A percentile compares a stretch with the other conserved stretches of the same genome.
Conservation (phyloP, 2,888 invertebrate species). For the Schizotus pectinicornis region DNA sequence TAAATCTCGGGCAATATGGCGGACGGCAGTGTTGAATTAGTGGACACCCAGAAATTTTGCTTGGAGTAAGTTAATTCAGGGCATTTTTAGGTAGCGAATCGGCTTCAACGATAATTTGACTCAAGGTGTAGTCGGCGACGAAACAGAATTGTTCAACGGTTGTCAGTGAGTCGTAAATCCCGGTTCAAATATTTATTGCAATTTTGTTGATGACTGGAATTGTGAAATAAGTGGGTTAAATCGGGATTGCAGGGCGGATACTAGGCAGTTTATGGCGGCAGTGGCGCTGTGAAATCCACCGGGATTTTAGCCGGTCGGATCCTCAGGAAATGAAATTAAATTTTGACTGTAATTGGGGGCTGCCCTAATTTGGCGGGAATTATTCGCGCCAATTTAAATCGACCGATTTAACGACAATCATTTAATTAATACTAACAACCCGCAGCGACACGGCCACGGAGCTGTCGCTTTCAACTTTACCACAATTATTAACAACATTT, state of each 20-base stretch:
- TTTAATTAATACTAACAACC: too few species aligned
- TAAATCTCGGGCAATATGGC: constrained; percentile 27
- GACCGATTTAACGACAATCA: background rate
- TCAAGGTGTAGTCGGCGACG: background rate
- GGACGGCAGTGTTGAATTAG: constrained; percentile 18
- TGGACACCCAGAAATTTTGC: constrained; percentile 28
- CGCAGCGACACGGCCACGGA: too few species aligned
- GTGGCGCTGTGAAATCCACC: background rate
- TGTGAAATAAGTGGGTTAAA: background rate
- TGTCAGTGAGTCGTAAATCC: too few species aligned
- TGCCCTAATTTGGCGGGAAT: background rate
- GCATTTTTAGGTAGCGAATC: background rate
- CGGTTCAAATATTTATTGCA: background rate
- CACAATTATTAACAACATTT: background rate
- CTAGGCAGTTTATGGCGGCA: background rate
- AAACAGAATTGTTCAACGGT: background rate
- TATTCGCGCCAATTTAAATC: background rate
- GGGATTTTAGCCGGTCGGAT: background rate
- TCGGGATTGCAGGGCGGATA: background rate
- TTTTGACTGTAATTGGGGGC: constrained; percentile 1
- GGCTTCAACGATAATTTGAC: background rate
- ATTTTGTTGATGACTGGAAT: background rate
- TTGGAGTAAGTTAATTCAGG: constrained; percentile 27
- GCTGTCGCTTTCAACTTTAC: background rate
- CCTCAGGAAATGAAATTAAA: too few species aligned